Percentiles rank a stretch among this genome's conserved stretches.
These are phyloP conservation scores for Sebastes fasciatus DNA, from an alignment of 2,113 vertebrate genomes.

Conservation along the genomic window DNA sequence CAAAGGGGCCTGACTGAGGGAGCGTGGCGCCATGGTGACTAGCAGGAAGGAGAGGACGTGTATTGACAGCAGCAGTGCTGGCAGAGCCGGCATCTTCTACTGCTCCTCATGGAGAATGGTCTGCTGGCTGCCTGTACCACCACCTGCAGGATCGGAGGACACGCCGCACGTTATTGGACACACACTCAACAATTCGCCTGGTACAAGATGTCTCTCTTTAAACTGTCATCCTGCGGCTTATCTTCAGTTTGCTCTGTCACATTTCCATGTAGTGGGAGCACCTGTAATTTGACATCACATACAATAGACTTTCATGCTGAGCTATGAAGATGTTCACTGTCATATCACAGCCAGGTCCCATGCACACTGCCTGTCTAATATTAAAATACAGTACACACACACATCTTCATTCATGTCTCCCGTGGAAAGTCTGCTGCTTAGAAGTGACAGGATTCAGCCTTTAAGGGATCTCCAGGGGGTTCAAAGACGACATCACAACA, in stretches of 20 bases:
- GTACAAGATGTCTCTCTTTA: constrained; percentile 10
- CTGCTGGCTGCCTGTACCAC: constrained; percentile 92
- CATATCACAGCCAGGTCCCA: constrained; percentile 36
- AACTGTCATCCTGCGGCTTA: constrained; percentile 31
- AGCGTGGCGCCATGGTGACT: constrained; percentile 88
- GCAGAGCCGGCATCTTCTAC: constrained; percentile 98
- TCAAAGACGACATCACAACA: constrained; percentile 57
- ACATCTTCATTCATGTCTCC: constrained; percentile 49
- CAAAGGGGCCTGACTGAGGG: constrained; percentile 86
- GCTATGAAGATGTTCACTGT: constrained; percentile 68
- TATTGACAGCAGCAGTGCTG: constrained; percentile 93
- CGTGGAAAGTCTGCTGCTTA: constrained; percentile 53
- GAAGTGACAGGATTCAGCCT: constrained; percentile 65
- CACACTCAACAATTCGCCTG: not conserved
- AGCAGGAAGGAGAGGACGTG: constrained; percentile 84
- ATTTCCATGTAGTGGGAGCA: constrained; percentile 16
- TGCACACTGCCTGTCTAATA: constrained; percentile 55
- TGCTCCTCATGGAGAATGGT: constrained; percentile 97
- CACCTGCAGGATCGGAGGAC: constrained; percentile 85
- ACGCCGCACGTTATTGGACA: constrained; percentile 31
- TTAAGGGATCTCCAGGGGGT: constrained; percentile 60
- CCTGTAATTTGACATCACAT: constrained; percentile 39
- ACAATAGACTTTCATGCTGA: constrained; percentile 31
- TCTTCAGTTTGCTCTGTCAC: constrained; percentile 35
- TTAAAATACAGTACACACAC: constrained; percentile 45